Percentiles rank a stretch among this genome's conserved stretches.
Conservation (phyloP, 92 coral and sea anemone species). For the Epizoanthus illoricatus region DNA sequence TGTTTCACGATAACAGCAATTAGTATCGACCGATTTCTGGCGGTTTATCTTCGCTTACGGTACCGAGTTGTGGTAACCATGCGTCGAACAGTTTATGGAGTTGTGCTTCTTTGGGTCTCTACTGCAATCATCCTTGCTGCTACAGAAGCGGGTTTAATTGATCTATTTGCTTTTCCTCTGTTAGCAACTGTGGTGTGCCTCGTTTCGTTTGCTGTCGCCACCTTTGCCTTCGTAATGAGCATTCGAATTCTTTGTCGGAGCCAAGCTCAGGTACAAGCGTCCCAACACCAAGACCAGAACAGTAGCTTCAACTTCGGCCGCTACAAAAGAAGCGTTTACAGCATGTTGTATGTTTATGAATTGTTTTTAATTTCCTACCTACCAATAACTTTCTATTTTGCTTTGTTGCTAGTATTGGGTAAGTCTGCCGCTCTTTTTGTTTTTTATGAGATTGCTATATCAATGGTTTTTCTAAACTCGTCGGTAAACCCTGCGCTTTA, state of each 20-base stretch:
- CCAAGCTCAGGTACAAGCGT: not conserved
- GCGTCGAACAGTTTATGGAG: not conserved
- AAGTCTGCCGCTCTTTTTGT: not conserved
- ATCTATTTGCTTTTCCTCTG: not conserved
- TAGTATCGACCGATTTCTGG: slow-evolving; percentile 7
- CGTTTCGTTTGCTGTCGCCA: not conserved
- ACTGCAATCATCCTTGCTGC: not conserved
- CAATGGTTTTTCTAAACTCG: not conserved
- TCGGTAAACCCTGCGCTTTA: not conserved
- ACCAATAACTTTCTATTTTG: not conserved
- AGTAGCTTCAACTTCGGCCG: slow-evolving; percentile 9
- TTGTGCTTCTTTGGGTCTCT: slow-evolving; percentile 2
- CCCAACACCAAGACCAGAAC: not conserved
- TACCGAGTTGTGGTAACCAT: slow-evolving; percentile 8
- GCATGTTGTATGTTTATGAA: slow-evolving; percentile 6
- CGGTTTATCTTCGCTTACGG: slow-evolving; percentile 12
- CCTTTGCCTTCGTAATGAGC: not conserved
- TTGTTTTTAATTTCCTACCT: slow-evolving; percentile 4
- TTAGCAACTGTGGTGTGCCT: not conserved
- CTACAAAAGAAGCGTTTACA: slow-evolving; percentile 9
- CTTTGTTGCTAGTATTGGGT: not conserved
- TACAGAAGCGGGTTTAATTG: not conserved
- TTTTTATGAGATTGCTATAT: not conserved
- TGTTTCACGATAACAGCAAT: not conserved
- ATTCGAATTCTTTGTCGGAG: not conserved